phyloP scores from a whole-genome alignment of 2,797 vertebrate species.

The Parauchenoglanis ngamensis region DNA sequence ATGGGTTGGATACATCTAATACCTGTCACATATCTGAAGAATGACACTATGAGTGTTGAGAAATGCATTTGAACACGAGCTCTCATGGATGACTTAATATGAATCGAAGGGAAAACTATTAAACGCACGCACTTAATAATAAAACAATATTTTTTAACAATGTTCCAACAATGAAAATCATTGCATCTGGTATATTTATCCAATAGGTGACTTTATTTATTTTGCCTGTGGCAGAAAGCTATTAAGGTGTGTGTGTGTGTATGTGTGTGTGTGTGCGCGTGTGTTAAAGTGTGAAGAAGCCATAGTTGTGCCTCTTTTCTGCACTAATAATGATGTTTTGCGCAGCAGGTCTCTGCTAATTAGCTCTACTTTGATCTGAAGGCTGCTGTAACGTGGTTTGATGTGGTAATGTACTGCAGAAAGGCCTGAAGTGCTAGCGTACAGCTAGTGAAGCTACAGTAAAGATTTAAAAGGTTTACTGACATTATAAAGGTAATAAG shows the following conservation, averaged over 20 bases:
- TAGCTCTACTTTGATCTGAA: constrained; percentile 51
- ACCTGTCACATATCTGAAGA: neutral
- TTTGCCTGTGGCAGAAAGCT: neutral
- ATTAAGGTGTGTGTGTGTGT: neutral
- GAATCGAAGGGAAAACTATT: neutral
- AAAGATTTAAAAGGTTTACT: constrained; percentile 1
- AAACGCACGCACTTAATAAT: neutral
- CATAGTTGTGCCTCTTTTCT: constrained; percentile 26
- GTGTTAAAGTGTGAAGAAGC: constrained; percentile 19
- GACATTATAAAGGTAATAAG: neutral
- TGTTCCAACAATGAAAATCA: neutral
- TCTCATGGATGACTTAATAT: neutral
- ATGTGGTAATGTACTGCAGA: constrained; percentile 49
- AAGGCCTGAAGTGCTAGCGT: constrained; percentile 23
- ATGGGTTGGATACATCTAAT: neutral
- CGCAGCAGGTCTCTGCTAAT: constrained; percentile 50
- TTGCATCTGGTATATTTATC: neutral
- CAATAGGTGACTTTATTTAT: neutral
- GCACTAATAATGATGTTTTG: constrained; percentile 45
- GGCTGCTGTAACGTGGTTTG: constrained; percentile 49
- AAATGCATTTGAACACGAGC: neutral
- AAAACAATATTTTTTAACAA: neutral
- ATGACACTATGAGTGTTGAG: too few species aligned
- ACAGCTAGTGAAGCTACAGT: neutral
- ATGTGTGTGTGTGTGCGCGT: constrained; percentile 1